These are phyloP conservation scores for Nothocercus julius DNA, from an alignment of 2,113 vertebrate species.

Conservation along the genomic window DNA sequence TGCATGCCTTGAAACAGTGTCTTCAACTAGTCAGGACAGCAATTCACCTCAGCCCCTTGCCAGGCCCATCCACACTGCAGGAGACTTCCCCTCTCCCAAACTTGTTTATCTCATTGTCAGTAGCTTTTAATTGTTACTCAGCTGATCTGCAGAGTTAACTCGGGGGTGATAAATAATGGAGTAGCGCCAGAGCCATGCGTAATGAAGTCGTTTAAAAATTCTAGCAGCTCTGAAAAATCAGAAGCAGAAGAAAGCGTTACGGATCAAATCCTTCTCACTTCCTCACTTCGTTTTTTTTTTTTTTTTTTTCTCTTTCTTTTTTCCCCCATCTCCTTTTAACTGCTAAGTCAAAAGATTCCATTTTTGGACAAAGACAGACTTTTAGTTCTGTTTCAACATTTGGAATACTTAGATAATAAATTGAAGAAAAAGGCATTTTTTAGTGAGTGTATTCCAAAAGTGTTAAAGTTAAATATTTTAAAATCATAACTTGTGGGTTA, in stretches of 20 bases:
- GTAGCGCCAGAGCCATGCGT: background rate
- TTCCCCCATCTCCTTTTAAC: too few relatives aligned
- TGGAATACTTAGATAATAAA: background rate
- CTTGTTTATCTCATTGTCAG: background rate
- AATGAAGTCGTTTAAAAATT: background rate
- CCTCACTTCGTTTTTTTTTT: too few relatives aligned
- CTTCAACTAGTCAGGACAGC: background rate
- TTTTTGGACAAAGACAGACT: background rate
- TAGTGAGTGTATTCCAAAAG: background rate
- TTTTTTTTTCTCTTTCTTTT: too few relatives aligned
- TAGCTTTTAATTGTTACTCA: background rate
- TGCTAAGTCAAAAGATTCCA: background rate
- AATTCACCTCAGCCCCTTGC: background rate
- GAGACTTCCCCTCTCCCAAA: background rate
- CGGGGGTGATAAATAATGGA: background rate
- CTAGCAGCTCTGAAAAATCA: background rate
- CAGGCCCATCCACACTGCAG: background rate
- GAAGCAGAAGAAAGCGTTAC: background rate
- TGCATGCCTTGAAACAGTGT: background rate
- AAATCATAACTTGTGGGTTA: background rate
- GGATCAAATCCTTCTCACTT: background rate
- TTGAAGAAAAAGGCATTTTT: background rate
- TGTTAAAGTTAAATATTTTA: background rate
- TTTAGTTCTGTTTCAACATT: background rate
- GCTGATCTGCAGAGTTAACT: background rate